These are phyloP conservation scores for Periphyllus acericola DNA, from an alignment of 2,888 invertebrate genomes.

Conservation along the genomic window DNA sequence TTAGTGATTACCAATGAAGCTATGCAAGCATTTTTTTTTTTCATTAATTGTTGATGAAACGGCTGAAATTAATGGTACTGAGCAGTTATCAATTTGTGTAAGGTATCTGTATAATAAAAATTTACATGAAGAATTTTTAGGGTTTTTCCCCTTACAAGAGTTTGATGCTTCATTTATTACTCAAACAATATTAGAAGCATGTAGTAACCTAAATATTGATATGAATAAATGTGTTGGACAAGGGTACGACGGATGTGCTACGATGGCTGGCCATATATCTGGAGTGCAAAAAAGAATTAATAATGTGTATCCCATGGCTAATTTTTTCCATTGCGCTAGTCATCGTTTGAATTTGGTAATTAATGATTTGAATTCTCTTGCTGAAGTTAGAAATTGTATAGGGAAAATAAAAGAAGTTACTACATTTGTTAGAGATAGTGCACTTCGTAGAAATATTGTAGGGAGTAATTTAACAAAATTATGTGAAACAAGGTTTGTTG, in stretches of 20 bases:
- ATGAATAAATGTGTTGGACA: conserved; percentile 62
- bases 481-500: conserved; percentile 36
- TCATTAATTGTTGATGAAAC: no score
- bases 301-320: conserved; percentile 56
- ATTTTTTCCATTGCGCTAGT: conserved; percentile 64
- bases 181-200: no score
- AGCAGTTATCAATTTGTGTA: conserved; percentile 64
- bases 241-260: conserved; percentile 65
- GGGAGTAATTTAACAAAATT: conserved; percentile 5
- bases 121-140: conserved; percentile 27
- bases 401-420: conserved; percentile 64
- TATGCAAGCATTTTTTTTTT: no score
- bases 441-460: conserved; percentile 55
- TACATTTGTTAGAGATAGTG: conserved; percentile 64
- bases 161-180: not conserved
- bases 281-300: conserved; percentile 63
- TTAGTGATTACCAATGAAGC: no score
- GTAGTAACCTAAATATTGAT: no score
- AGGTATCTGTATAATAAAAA: conserved; percentile 69
- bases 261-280: conserved; percentile 64
- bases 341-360: no score
- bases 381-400: conserved; percentile 64
- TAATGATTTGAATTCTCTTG: conserved; percentile 64
- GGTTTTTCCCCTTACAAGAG: conserved; percentile 20
- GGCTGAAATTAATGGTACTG: conserved; percentile 15